Percentiles rank a stretch among this genome's conserved stretches.
These are phyloP conservation scores for Thalpophila matura DNA, from an alignment of 2,888 invertebrate genomes.

Conservation along the genomic window DNA sequence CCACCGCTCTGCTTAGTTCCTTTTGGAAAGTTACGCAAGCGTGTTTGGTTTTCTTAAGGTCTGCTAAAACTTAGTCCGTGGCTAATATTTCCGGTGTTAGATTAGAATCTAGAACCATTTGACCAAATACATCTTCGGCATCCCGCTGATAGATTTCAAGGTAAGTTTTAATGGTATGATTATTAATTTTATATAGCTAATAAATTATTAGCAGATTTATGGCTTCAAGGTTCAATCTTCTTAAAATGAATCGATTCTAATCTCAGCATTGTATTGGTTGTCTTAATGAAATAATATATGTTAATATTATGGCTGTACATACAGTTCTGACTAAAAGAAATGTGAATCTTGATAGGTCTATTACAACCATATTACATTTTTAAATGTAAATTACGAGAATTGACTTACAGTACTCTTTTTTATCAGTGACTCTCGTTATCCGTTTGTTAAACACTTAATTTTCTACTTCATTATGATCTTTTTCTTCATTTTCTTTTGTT, in stretches of 20 bases:
- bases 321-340: background rate
- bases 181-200: constrained; percentile 19
- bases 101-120: constrained; percentile 15
- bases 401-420: background rate
- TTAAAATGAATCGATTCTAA: constrained; percentile 18
- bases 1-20: constrained; percentile 49
- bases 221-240: constrained; percentile 13
- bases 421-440: background rate
- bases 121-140: constrained; percentile 12
- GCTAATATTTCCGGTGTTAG: background rate
- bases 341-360: background rate
- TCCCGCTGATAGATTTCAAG: constrained; percentile 3
- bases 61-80: constrained; percentile 3
- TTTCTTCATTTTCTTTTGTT: background rate
- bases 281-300: constrained; percentile 12
- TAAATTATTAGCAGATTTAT: constrained; percentile 19
- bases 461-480: background rate
- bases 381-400: background rate
- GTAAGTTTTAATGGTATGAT: background rate
- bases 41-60: constrained; percentile 41
- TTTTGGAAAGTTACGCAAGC: constrained; percentile 57
- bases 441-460: background rate
- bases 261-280: constrained; percentile 29
- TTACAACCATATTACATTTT: background rate
- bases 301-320: background rate